These are phyloP conservation scores for Mormyrus lacerda DNA, from an alignment of 2,113 vertebrate species.

Conservation along the genomic window DNA sequence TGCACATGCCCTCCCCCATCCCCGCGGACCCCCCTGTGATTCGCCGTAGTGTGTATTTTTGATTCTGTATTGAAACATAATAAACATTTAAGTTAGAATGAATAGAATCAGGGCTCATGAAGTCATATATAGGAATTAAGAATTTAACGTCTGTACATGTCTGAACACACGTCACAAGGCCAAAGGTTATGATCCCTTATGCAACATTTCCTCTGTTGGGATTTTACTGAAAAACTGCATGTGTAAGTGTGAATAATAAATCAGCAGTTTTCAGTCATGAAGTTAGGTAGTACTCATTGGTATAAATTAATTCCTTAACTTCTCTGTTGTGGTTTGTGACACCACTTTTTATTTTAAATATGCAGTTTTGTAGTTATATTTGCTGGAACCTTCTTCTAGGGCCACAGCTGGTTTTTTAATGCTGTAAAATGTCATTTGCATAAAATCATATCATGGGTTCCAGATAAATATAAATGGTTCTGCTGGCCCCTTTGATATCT, in stretches of 20 bases:
- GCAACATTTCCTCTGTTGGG: not conserved
- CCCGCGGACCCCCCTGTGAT: not conserved
- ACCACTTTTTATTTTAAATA: not conserved
- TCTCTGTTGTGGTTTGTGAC: not conserved
- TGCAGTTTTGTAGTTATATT: not conserved
- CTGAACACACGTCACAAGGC: not conserved
- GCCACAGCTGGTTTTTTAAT: not conserved
- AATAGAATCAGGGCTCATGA: too few relatives aligned
- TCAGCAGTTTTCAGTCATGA: not conserved
- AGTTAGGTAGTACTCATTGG: not conserved
- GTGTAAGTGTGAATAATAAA: not conserved
- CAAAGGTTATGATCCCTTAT: not conserved
- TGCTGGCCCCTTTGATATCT: not conserved
- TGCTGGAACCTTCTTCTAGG: not conserved
- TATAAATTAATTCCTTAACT: not conserved
- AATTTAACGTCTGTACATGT: not conserved
- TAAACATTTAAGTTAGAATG: too few relatives aligned
- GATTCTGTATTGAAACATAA: not conserved
- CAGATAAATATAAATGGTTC: not conserved
- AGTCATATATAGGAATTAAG: not conserved
- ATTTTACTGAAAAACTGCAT: not conserved
- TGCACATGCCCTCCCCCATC: not conserved
- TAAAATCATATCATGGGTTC: not conserved
- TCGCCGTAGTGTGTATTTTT: not conserved
- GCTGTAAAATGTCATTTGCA: slow-evolving; percentile 1